These are phyloP conservation scores for Drusus annulatus DNA, from an alignment of 1,140 invertebrate genomes.

Conservation along the genomic window DNA sequence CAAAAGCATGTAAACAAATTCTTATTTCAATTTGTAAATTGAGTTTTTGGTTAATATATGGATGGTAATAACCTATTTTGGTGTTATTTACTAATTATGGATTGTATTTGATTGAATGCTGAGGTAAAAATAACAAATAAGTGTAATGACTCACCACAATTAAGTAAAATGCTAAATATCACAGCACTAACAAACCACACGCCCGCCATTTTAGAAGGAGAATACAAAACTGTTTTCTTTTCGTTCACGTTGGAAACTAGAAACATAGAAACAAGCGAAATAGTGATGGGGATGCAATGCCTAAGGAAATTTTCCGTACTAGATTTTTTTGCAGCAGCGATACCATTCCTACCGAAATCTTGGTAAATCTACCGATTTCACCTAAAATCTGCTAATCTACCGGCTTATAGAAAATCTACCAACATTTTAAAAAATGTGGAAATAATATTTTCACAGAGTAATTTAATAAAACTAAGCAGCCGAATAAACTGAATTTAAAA, in stretches of 20 bases:
- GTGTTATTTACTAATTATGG: neutral
- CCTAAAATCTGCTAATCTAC: too few species aligned
- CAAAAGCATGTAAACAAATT: constrained; percentile 47
- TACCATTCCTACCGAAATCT: too few species aligned
- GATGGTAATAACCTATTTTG: neutral
- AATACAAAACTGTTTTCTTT: constrained; percentile 14
- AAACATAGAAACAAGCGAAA: neutral
- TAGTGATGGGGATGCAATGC: neutral
- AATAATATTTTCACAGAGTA: too few species aligned
- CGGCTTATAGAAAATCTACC: too few species aligned
- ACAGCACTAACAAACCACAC: constrained; percentile 45
- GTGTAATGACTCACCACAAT: constrained; percentile 37
- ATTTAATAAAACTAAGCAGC: too few species aligned
- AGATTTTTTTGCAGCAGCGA: too few species aligned
- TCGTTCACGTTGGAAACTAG: neutral
- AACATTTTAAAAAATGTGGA: too few species aligned
- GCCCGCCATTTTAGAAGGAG: constrained; percentile 32
- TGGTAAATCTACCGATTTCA: too few species aligned
- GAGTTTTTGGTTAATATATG: constrained; percentile 10
- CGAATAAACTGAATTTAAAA: too few species aligned
- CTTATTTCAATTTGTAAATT: neutral
- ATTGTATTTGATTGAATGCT: neutral
- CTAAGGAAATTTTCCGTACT: too few species aligned
- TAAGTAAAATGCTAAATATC: constrained; percentile 51
- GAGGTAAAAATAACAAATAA: neutral